Base-by-base conservation (phyloP, 2,797 vertebrate species). In the Ptychadena robeensis region DNA sequence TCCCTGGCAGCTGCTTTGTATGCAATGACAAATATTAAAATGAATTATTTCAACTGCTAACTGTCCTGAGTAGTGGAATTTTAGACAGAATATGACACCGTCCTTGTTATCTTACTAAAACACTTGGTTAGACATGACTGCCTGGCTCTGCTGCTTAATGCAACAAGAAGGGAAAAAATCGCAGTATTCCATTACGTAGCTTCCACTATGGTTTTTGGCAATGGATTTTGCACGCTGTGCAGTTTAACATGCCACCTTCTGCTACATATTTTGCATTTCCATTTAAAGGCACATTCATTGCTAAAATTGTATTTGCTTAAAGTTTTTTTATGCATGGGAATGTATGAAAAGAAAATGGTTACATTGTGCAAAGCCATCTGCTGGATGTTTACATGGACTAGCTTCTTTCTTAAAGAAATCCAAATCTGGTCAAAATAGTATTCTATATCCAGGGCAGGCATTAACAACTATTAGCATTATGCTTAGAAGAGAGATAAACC, bases 41-140 rank as follows among this genome's bases (percentile, higher is more conserved):
- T 85, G 72, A 80, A 80, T 85, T 85, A 80, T 80, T 80, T 85
- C 78, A 80, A 84, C 82, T 85, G 78, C 65, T 75, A 75, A 80
- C 78, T 80, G 77, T 85, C 78, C 77, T 80, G 77, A 80, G 82
- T 74, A 80, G 48, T 63, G 65, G 72, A 80, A 85, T 70, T 84
- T 85, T 76, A 72, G 28, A 64, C 78, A 53, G 77, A 85, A 85
- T 85, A 76, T 85, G 82, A 85, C 82, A 85, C 65, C 53, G 11
- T 80, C 71, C 82, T 85, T 85, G 82, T 85, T 85, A 85, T 85
- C 82, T 85, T 80, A 75, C 78, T 80, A 80, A 85, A 85, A 85
- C 82, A 85, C 82, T 85, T 85, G 82, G 78, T 85, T 80, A 85
- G 82, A 85, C 82, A 85, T 85, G 82, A 80, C 82, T 85, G 82